Conservation (phyloP, 2,888 invertebrate species). For the Diarsia mendica region DNA sequence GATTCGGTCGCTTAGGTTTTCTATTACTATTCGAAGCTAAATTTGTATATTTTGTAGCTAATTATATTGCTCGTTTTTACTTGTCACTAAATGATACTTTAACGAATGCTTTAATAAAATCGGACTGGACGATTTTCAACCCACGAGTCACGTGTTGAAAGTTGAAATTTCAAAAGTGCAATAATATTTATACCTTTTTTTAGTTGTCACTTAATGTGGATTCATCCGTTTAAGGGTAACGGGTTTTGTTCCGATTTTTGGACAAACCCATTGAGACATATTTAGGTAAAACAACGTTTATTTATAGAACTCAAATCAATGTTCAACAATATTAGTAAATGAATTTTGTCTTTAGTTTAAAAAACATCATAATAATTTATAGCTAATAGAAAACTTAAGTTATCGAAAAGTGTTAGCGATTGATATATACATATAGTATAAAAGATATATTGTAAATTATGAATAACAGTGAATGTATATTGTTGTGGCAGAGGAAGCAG, state of each 20-base stretch:
- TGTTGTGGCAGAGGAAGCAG: conserved; percentile 72
- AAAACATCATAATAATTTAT: conserved; percentile 14
- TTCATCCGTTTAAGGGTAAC: neutral
- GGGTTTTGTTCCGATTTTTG: neutral
- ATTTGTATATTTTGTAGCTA: conserved; percentile 25
- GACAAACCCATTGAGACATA: neutral
- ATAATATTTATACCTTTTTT: neutral
- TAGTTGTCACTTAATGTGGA: neutral
- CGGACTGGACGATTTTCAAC: neutral
- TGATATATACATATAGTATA: conserved; percentile 69
- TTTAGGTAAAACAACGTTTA: neutral
- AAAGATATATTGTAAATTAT: conserved; percentile 77
- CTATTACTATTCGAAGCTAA: conserved; percentile 23
- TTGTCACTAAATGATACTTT: neutral
- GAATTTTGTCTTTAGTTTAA: conserved; percentile 4
- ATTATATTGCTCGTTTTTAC: neutral
- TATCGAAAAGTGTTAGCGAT: conserved; percentile 45
- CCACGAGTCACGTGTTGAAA: neutral
- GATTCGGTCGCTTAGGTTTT: conserved; percentile 34
- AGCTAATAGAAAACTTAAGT: conserved; percentile 48
- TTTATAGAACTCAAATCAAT: conserved; percentile 24
- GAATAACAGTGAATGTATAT: conserved; percentile 74
- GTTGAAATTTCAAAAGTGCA: neutral
- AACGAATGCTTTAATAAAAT: neutral
- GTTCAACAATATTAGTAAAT: conserved; percentile 29